These are phyloP conservation scores for Echeneis naucrates DNA, from an alignment of 2,797 vertebrate species.

Conservation along the genomic window DNA sequence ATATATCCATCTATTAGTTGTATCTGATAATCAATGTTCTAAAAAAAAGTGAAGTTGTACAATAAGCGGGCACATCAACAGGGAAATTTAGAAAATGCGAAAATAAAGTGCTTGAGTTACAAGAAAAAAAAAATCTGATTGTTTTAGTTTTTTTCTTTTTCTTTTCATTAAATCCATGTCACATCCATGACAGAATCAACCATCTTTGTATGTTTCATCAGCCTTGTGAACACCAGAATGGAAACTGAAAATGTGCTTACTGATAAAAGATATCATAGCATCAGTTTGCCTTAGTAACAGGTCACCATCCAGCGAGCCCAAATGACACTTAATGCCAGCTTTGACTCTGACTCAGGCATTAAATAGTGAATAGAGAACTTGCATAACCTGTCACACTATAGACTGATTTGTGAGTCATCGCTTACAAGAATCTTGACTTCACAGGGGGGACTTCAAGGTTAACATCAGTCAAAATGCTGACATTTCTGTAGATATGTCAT, in stretches of 20 bases:
- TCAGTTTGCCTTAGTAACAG: background rate
- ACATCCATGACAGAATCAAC: too few species aligned
- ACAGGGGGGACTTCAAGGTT: background rate
- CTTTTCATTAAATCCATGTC: too few species aligned
- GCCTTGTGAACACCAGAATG: background rate
- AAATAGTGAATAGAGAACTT: background rate
- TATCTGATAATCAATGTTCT: background rate
- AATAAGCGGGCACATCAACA: too few species aligned
- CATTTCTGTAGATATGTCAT: background rate
- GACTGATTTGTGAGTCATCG: background rate
- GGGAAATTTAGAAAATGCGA: too few species aligned
- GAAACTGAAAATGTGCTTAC: background rate
- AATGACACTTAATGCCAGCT: background rate
- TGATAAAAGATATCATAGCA: background rate
- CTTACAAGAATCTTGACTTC: background rate
- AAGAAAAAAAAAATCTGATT: too few species aligned
- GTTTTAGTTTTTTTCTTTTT: too few species aligned
- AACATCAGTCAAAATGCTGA: background rate
- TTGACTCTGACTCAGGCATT: background rate
- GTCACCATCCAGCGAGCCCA: background rate
- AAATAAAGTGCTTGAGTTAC: too few species aligned
- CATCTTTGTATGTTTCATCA: background rate
- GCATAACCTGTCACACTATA: background rate
- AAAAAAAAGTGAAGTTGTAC: background rate
- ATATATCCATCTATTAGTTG: background rate